Conservation (phyloP, 2,113 vertebrate species). For the Petaurus breviceps region DNA sequence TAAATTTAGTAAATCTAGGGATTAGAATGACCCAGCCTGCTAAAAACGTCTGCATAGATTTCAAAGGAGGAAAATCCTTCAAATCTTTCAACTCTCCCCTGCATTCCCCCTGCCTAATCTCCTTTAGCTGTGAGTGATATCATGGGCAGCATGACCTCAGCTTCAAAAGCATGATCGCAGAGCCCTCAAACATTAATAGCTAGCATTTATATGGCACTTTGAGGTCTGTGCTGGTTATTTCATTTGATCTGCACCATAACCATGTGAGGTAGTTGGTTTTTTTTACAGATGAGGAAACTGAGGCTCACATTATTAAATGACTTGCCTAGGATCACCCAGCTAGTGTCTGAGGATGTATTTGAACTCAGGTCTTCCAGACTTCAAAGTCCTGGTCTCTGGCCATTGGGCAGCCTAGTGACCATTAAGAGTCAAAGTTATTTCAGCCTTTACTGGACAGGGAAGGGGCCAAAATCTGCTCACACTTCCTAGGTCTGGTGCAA, state of each 20-base stretch:
- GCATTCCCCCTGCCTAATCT: neutral
- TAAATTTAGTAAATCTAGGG: neutral
- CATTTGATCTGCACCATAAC: neutral
- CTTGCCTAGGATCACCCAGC: accelerated
- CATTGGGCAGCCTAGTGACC: neutral
- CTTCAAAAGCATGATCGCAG: neutral
- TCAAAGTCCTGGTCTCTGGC: neutral
- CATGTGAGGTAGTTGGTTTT: neutral
- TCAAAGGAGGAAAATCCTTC: neutral
- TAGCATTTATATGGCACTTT: neutral
- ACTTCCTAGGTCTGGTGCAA: neutral
- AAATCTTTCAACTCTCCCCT: neutral
- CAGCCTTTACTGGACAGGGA: neutral
- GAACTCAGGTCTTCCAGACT: neutral
- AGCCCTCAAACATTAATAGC: neutral
- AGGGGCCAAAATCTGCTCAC: neutral
- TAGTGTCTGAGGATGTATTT: too few species aligned
- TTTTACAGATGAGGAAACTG: accelerated
- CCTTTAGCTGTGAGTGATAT: neutral
- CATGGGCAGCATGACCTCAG: neutral
- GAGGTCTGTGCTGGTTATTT: neutral
- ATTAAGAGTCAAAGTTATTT: neutral
- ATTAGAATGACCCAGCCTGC: neutral
- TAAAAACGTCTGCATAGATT: neutral
- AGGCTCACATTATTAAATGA: neutral